Evolutionary conservation across 1,140 invertebrate genomes (phyloP).

Genomic region (Zaprionus vittiger): DNA sequence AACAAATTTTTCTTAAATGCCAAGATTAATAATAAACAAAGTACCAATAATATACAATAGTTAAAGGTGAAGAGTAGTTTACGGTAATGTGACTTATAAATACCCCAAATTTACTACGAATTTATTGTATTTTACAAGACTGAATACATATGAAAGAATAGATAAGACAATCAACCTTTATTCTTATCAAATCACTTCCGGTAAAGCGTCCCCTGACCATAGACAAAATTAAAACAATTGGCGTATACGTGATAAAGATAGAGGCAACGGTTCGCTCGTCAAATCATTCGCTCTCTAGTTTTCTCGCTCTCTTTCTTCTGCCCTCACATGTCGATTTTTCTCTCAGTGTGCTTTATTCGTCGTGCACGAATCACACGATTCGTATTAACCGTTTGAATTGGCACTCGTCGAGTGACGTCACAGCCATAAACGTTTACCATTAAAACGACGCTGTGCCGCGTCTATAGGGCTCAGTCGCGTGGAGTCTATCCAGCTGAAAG

Average conservation of each 20-base stretch:
- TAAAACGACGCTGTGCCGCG: constrained; percentile 48
- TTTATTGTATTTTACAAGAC: too few relatives aligned
- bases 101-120: too few relatives aligned
- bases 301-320: constrained; percentile 1
- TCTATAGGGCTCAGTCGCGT: constrained; percentile 51
- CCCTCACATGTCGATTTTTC: constrained; percentile 41
- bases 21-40: too few relatives aligned
- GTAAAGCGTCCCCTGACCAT: constrained; percentile 37
- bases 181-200: constrained; percentile 3
- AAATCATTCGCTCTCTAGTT: not conserved
- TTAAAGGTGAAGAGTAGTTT: too few relatives aligned
- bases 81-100: too few relatives aligned
- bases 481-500: constrained; percentile 48
- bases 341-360: constrained; percentile 34
- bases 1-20: too few relatives aligned
- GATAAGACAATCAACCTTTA: not conserved
- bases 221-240: constrained; percentile 29
- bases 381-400: constrained; percentile 35
- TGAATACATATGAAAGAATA: not conserved
- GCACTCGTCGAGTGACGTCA: constrained; percentile 53
- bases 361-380: constrained; percentile 24
- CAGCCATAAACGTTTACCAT: constrained; percentile 47
- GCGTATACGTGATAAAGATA: constrained; percentile 6
- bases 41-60: too few relatives aligned
- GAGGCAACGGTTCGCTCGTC: not conserved